phyloP scores from a whole-genome alignment of 2,113 vertebrate genomes.

The Marcusenius ussheri region DNA sequence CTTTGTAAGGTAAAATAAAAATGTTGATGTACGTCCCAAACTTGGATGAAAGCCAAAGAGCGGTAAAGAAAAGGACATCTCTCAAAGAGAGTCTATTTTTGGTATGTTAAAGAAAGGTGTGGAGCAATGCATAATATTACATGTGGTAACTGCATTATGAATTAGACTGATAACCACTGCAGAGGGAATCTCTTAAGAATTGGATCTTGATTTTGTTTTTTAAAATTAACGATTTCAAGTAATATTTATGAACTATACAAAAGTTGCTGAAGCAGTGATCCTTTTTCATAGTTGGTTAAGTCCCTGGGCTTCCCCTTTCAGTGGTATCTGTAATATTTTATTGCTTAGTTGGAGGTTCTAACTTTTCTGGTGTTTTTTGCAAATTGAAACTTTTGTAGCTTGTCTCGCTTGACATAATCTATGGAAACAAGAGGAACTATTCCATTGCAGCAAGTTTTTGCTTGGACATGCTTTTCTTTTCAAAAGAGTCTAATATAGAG shows the following conservation, averaged over 20 bases:
- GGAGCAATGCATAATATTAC: background rate
- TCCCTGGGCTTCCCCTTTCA: background rate
- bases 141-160: background rate
- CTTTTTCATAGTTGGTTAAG: background rate
- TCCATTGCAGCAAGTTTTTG: background rate
- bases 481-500: background rate
- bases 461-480: background rate
- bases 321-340: background rate
- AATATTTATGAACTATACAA: background rate
- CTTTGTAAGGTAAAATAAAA: slow-evolving; percentile 3
- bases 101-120: background rate
- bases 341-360: background rate
- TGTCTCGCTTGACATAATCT: background rate
- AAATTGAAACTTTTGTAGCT: background rate
- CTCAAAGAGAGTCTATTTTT: background rate
- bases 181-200: background rate
- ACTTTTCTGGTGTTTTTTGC: background rate
- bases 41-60: background rate
- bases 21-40: background rate
- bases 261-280: background rate
- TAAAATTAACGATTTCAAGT: background rate
- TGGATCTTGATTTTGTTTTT: background rate
- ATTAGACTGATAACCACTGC: background rate
- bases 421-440: background rate
- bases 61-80: background rate